Base-by-base conservation (phyloP, 2,113 vertebrate genomes). In the Bungarus multicinctus region DNA sequence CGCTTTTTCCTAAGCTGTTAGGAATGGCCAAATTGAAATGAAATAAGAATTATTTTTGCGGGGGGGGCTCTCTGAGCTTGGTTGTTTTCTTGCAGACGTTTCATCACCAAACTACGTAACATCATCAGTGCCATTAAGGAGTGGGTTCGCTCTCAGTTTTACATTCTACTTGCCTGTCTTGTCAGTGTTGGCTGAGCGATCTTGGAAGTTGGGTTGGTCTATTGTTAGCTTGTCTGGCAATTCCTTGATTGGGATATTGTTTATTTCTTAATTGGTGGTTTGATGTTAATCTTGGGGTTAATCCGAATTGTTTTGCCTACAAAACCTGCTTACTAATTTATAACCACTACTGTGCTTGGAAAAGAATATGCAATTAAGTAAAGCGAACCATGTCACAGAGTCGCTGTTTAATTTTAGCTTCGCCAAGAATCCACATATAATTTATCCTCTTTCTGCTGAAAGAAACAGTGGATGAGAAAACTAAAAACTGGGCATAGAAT, bases 341-440 rank as follows among this genome's bases (percentile, higher is more conserved):
- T 43, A 53, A 74, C 47, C 47, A 39, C 30, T 22, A 53, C 27
- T 50, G 14, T n/a, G 16, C 57, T 52, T 9, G 18, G 34, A 52
- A 20, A 93, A 92, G 9, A 64, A 27, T 1, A 16, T 30, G 60
- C 90, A 74, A 64, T 0, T 85, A 54, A 86, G 93, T 94, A 85
- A 43, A 89, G 92, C 22, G 92, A 92, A n/a, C 34, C 20, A 55
- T 90, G 57, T 90, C 93, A 92, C 94, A 95, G 81, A 92, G 95
- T 91, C 85, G 87, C 92, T 89, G 93, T 93, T 94, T 92, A 74
- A 87, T 95, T 94, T 94, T 91, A 88, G 20, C 85, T n/a, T 86
- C 95, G 91, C 95, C 93, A 95, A 93, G 57, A 90, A 91, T 96
- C 94, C 95, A 86, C 95, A 96, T 94, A 94, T 86, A 92, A 89